A percentile compares a stretch with the other conserved stretches of the same genome.
Conservation (phyloP, 2,113 vertebrate genomes). For the Hemichromis elongatus region DNA sequence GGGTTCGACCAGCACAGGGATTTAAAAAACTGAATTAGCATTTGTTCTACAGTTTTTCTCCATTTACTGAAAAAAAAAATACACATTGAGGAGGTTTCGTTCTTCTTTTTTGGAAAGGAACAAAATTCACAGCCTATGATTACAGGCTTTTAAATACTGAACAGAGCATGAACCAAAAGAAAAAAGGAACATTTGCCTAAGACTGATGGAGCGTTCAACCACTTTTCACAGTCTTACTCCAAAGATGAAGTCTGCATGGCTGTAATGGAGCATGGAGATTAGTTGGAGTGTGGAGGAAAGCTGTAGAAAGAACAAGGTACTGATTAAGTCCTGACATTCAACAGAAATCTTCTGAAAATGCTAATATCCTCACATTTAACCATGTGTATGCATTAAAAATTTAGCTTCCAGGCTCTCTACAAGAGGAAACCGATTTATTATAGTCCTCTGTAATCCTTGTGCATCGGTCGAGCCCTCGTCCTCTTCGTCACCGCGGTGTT, state of each 20-base stretch:
- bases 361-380: neutral
- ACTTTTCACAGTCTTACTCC: neutral
- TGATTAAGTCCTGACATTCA: neutral
- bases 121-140: neutral
- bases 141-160: neutral
- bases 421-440: neutral
- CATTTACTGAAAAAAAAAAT: neutral
- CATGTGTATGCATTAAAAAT: neutral
- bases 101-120: neutral
- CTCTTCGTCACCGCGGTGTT: neutral
- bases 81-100: neutral
- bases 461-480: neutral
- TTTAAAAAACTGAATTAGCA: neutral
- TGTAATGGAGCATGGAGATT: neutral
- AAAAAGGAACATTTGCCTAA: neutral
- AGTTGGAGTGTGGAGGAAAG: neutral
- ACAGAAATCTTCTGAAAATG: neutral
- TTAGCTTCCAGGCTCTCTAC: neutral
- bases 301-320: neutral
- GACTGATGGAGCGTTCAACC: neutral
- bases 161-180: neutral
- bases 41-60: neutral
- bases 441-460: neutral
- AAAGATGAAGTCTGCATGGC: neutral
- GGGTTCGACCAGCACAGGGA: conserved; percentile 9